Evolutionary conservation across 2,113 vertebrate genomes (phyloP).

Genomic region (Ceyx margarethae): DNA sequence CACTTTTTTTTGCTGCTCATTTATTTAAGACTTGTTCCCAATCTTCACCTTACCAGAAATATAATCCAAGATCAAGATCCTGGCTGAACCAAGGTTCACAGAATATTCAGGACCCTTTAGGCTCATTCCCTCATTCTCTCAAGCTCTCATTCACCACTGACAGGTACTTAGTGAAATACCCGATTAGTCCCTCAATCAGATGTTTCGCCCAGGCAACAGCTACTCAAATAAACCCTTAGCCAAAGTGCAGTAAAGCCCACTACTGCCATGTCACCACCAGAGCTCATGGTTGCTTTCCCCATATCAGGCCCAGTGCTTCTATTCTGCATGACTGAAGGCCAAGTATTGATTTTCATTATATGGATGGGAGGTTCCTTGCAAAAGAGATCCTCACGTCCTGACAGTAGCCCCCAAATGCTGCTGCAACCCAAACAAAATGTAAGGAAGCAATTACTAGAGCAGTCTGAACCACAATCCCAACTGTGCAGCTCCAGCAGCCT

Average conservation of each 20-base stretch:
- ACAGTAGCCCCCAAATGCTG: neutral
- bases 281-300: neutral
- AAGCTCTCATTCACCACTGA: neutral
- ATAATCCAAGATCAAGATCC: neutral
- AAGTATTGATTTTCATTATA: neutral
- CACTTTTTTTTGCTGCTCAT: neutral
- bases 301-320: neutral
- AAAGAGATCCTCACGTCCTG: neutral
- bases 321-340: neutral
- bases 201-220: neutral
- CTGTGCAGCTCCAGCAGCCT: neutral
- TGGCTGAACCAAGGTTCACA: neutral
- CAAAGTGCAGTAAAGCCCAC: neutral
- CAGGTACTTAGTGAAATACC: neutral
- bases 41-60: neutral
- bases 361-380: neutral
- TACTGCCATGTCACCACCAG: neutral
- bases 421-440: neutral
- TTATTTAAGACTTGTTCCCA: neutral
- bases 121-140: neutral
- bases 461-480: neutral
- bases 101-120: neutral
- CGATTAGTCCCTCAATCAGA: neutral
- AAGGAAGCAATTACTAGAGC: neutral
- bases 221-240: neutral